Percentiles rank a stretch among this genome's conserved stretches.
Evolutionary conservation across 2,113 vertebrate genomes (phyloP).

Genomic region (Nothobranchius kuhntae): DNA sequence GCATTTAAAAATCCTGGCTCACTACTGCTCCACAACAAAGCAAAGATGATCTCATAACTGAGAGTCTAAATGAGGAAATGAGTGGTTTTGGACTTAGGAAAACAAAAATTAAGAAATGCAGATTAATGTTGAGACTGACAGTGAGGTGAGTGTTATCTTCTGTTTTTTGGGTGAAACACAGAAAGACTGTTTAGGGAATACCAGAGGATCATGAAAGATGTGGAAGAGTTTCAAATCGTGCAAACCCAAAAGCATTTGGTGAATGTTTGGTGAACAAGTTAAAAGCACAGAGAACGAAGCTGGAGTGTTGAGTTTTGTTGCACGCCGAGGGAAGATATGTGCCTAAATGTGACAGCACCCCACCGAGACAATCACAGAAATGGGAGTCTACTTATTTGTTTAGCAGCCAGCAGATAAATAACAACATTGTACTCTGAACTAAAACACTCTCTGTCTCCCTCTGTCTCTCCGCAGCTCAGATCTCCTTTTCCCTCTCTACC

Average conservation of each 20-base stretch:
- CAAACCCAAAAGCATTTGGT: conserved; percentile 32
- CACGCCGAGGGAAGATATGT: conserved; percentile 56
- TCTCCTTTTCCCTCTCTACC: conserved; percentile 50
- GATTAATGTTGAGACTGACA: conserved; percentile 4
- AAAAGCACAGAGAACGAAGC: conserved; percentile 44
- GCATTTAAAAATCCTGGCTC: neutral
- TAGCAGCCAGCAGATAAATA: conserved; percentile 75
- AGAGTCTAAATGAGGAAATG: neutral
- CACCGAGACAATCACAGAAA: conserved; percentile 73
- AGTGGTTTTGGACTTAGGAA: neutral
- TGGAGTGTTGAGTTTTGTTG: conserved; percentile 53
- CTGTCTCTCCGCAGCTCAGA: conserved; percentile 58
- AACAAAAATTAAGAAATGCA: neutral
- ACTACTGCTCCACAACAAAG: neutral
- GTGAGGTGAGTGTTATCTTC: neutral
- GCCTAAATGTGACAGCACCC: conserved; percentile 74
- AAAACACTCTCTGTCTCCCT: conserved; percentile 65
- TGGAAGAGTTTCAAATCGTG: conserved; percentile 32
- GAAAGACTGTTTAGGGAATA: conserved; percentile 11
- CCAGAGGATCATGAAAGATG: conserved; percentile 33
- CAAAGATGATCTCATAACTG: neutral
- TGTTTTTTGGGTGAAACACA: conserved; percentile 5
- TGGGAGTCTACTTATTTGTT: conserved; percentile 72
- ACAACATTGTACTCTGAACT: conserved; percentile 70
- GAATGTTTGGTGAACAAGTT: conserved; percentile 43